A percentile compares a stretch with the other conserved stretches of the same genome.
These are phyloP conservation scores for Hypomesus transpacificus DNA, from an alignment of 2,113 vertebrate species.

Conservation along the genomic window DNA sequence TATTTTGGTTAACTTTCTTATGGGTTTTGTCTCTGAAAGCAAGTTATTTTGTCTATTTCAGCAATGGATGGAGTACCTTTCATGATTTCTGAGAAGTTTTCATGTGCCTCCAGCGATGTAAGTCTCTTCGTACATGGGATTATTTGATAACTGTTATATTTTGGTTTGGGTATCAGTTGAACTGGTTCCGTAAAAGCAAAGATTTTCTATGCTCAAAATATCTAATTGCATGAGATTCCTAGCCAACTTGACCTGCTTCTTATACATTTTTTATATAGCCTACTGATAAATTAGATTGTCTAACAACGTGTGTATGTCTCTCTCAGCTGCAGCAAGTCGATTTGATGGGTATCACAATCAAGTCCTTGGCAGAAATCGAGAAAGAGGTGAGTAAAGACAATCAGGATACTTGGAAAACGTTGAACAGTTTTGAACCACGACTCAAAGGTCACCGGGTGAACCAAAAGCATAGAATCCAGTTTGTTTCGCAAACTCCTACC, in stretches of 20 bases:
- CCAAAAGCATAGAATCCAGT: no score
- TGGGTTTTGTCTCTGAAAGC: neutral
- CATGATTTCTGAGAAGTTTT: conserved; percentile 97
- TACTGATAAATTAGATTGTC: neutral
- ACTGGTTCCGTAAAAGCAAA: no score
- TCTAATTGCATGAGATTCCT: no score
- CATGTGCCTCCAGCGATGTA: conserved; percentile 88
- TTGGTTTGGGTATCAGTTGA: no score
- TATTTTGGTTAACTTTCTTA: no score
- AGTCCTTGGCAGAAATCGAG: conserved; percentile 93
- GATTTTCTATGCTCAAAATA: no score
- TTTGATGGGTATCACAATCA: conserved; percentile 95
- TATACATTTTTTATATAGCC: no score
- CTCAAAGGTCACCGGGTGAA: no score
- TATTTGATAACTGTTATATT: neutral
- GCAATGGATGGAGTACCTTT: conserved; percentile 99
- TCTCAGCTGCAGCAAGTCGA: conserved; percentile 90
- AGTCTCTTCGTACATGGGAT: conserved; percentile 59
- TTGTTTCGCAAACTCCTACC: no score
- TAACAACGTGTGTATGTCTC: conserved; percentile 9
- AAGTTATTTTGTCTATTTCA: conserved; percentile 61
- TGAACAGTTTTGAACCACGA: no score
- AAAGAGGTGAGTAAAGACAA: conserved; percentile 83
- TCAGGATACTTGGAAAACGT: neutral
- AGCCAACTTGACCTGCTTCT: no score